A percentile compares a stretch with the other conserved stretches of the same genome.
Conservation (phyloP, 2,888 invertebrate species). For the Macaria notata region DNA sequence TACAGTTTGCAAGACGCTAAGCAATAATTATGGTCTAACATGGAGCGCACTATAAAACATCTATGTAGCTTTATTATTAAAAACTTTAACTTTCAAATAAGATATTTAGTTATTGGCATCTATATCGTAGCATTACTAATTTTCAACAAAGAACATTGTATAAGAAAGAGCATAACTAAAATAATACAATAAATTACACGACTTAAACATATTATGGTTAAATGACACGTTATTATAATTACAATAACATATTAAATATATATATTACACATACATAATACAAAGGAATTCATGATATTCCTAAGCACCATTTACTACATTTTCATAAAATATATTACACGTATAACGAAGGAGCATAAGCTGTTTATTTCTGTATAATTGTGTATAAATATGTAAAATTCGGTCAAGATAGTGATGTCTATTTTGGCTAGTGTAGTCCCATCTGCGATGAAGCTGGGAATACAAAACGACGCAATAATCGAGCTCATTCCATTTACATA, state of each 20-base stretch:
- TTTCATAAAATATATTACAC: constrained; percentile 6
- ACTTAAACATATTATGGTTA: not conserved
- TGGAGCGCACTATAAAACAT: too few species aligned
- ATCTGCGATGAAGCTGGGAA: constrained; percentile 18
- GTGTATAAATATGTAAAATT: constrained; percentile 6
- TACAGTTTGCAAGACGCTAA: too few species aligned
- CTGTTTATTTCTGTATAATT: not conserved
- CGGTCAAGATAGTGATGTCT: constrained; percentile 15
- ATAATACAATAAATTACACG: too few species aligned
- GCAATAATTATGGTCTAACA: too few species aligned
- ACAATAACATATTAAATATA: constrained; percentile 8
- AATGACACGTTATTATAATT: constrained; percentile 3
- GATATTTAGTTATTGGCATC: not conserved
- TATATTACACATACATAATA: constrained; percentile 7
- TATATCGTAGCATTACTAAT: constrained; percentile 10
- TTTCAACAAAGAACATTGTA: too few species aligned
- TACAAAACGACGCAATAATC: constrained; percentile 34
- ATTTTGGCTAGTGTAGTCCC: constrained; percentile 21
- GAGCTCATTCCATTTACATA: constrained; percentile 35
- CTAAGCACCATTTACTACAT: constrained; percentile 23
- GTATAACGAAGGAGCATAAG: too few species aligned
- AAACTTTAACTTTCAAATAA: not conserved
- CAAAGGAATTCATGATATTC: constrained; percentile 15
- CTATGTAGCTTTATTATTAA: not conserved
- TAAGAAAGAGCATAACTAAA: too few species aligned